Evolutionary conservation across 2,797 vertebrate species (phyloP), one percentile per base, ranked within the genome.

Genomic region (Sciaenops ocellatus): DNA sequence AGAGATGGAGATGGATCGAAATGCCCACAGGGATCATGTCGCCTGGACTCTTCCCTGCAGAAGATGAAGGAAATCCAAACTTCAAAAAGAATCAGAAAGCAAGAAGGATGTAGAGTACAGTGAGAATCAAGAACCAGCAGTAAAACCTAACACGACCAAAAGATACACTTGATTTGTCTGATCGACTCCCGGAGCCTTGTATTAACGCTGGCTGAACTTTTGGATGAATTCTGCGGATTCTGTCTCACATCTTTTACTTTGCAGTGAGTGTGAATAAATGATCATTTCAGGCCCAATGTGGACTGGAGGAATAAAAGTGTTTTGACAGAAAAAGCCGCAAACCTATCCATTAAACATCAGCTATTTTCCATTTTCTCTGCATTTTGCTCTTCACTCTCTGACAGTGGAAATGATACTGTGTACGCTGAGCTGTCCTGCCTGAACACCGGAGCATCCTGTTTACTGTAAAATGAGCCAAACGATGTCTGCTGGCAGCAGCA

Each of bases 261-360:
- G 7, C 10, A 60, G 6, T 18, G 34, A 8, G 51, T 26, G 56
- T 51, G 34, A 26, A 51, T 4, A 41, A 42, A 5, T 22, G 42
- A 42, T n/a, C 3, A 8, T 5, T 26, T n/a, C 42, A 41, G 42
- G 17, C 12, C 22, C 59, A 9, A 9, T 12, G 11, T n/a, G 48
- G 26, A 44, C 12, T 20, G 17, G 3, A 20, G 28, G 16, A 57
- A 26, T 2, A 46, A 64, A 7, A 59, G 20, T 6, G 20, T 50
- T 52, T 6, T 62, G 34, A 50, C n/a, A 50, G 30, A 12, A 63
- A n/a, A 34, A 48, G 34, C 12, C n/a, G 8, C 15, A 38, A 62
- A 64, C 10, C 38, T 17, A 18, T 47, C 54, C 44, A 51, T 63
- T 63, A 59, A 18, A 42, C 44, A 62, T 57, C 70, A 44, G 24